Evolutionary conservation across 2,113 vertebrate species (phyloP).

Genomic region (Apaloderma vittatum): DNA sequence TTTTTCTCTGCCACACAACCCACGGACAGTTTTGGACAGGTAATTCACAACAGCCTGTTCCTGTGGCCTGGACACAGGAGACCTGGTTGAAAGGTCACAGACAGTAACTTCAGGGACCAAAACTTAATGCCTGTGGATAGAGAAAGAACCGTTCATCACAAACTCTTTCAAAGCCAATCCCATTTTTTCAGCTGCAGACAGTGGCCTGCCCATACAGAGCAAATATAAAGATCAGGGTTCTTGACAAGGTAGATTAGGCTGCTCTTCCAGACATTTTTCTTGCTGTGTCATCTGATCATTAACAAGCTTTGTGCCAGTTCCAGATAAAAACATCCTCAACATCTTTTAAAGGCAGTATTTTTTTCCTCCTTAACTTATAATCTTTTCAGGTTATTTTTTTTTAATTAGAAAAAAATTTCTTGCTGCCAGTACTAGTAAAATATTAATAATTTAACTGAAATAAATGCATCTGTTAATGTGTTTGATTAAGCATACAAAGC

Average conservation of each 20-base stretch:
- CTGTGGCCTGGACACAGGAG: neutral
- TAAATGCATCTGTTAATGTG: conserved; percentile 65
- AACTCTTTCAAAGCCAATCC: neutral
- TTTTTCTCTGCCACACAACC: neutral
- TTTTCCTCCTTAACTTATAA: conserved; percentile 43
- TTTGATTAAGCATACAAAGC: conserved; percentile 70
- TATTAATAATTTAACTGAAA: conserved; percentile 69
- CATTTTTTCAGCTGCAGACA: neutral
- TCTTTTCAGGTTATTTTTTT: neutral
- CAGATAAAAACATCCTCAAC: neutral
- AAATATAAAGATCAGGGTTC: neutral
- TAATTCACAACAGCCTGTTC: neutral
- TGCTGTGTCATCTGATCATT: neutral
- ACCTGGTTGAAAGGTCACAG: fast-evolving
- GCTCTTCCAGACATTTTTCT: neutral
- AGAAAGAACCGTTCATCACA: neutral
- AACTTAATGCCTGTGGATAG: neutral
- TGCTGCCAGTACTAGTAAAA: neutral
- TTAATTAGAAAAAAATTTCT: conserved; percentile 12
- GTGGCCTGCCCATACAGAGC: fast-evolving
- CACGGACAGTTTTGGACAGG: neutral
- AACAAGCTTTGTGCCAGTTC: neutral
- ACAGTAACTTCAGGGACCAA: neutral
- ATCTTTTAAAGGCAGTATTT: neutral
- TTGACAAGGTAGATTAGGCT: neutral